Evolutionary conservation across 35 echinoderm and acorn worm species (phyloP).

Genomic region (Heliocidaris erythrogramma): DNA sequence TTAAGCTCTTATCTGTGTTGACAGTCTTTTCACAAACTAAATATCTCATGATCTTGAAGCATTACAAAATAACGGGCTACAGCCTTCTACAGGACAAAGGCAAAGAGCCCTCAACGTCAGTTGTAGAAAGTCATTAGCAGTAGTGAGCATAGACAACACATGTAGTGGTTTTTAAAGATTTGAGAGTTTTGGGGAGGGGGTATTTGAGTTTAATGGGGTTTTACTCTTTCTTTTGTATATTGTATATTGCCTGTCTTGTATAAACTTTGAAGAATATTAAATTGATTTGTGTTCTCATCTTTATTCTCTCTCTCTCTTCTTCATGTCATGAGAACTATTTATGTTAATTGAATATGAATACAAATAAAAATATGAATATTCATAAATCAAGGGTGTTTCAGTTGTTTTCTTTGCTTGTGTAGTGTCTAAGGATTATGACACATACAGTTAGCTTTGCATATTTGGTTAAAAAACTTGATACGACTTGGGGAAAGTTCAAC

Average conservation of each 20-base stretch:
- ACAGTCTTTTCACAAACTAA: not conserved
- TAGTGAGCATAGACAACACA: not conserved
- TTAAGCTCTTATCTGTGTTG: not conserved
- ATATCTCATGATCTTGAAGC: not conserved
- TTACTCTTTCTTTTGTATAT: conserved; percentile 30
- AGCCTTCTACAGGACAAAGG: not conserved
- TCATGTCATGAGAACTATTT: conserved; percentile 29
- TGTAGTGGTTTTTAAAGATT: not conserved
- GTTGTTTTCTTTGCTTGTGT: not conserved
- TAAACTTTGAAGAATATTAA: conserved; percentile 41
- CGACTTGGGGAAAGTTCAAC: no score
- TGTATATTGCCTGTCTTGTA: conserved; percentile 46
- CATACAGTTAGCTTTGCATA: no score
- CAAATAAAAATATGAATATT: conserved; percentile 37
- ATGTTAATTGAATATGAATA: conserved; percentile 30
- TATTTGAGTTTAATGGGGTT: not conserved
- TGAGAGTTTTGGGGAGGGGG: not conserved
- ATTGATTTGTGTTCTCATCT: conserved; percentile 21
- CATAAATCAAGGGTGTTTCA: not conserved
- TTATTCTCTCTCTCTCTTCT: not conserved
- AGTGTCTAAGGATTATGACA: not conserved
- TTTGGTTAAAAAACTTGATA: no score
- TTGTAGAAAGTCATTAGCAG: not conserved
- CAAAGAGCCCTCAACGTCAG: not conserved
- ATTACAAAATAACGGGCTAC: not conserved